Evolutionary conservation across 2,797 vertebrate species (phyloP), one percentile per base, ranked within the genome.

Genomic region (Pangasius macronema): DNA sequence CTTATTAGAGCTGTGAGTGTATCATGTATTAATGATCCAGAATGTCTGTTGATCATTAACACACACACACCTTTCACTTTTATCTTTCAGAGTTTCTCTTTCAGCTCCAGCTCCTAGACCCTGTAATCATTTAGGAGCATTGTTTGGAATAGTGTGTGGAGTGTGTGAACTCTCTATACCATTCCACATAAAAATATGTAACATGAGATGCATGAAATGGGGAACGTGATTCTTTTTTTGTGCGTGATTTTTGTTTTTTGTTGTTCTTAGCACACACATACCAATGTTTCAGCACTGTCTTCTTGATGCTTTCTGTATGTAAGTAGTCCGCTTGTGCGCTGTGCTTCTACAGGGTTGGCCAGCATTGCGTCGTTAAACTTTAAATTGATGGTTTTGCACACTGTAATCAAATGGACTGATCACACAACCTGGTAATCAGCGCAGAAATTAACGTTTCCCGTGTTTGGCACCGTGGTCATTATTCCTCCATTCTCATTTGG

Each of bases 11-110:
- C 82, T 79, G n/a, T 70, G 72, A 61, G 49, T 33, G 59, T 59
- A 77, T 55, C 75, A 53, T 53, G 46, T n/a, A 27, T 14, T 84
- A 85, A 88, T 88, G 49, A 85, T 85, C 77, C 72, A 85, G 85
- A 87, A 83, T 73, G 72, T 46, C n/a, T 89, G 57, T 61, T 87
- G 16, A 83, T 39, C 65, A 42, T 73, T 63, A 14, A 55, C 8
- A 5, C 70, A 33, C 83, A 72, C 33, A 77, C 73, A 83, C 55
- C 55, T 59, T 84, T 20, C 51, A 77, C 61, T 82, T 39, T 39
- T 39, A 39, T 39, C 39, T 39, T 39, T 39, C 39, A 42, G 85
- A 90, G 79, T 55, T 85, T 67, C 86, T 86, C 75, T 83, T 55
- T 86, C 42, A 46, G 24, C 61, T 30, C 51, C 73, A 57, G 80